Evolutionary conservation across 1,140 invertebrate species (phyloP), one percentile per base, ranked within the genome.

Genomic region (Neuroterus valhalla): DNA sequence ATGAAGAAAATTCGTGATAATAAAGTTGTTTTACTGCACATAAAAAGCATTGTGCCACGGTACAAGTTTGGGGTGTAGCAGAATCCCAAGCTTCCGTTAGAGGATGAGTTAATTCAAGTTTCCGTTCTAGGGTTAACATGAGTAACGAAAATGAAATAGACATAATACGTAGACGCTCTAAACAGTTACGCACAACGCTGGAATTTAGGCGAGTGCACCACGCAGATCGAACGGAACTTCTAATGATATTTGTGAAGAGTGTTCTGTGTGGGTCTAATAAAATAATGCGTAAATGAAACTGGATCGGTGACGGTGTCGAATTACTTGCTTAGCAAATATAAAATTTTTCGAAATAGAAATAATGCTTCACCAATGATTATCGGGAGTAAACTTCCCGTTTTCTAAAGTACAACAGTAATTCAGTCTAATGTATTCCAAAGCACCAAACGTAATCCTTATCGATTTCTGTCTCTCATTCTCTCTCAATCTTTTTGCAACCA

Each of bases 391-490:
- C 71, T 81, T 73, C 71, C 44, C 50, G 31, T 76, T 69, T 73
- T 79, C 82, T 82, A 78, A 88, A 87, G 79, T 87, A 87, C 80
- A 87, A 88, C 85, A 87, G 88, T 86, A 81, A 87, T 88, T 89
- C 88, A 89, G 87, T 89, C 87, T 89, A 88, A 89, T 89, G 83
- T 78, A 87, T 89, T 88, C 80, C 85, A 82, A 88, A 89, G 87
- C 87, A 89, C 87, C 88, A 89, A 87, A 87, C 81, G 79, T 80
- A 78, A 75, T 78, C 73, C 74, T 69, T 76, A 78, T 46, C 66
- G 81, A 79, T 78, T 77, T 76, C 42, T 71, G 70, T 75, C 74
- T 78, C 71, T 42, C 68, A 66, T 72, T 74, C 26, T 38, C 69
- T 69, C 66, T 78, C 45, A 10, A 62, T n/a, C 26, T 31, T 31